Evolutionary conservation across 2,113 vertebrate species (phyloP), one percentile per base, ranked within the genome.

Genomic region (Gallinago undulata): DNA sequence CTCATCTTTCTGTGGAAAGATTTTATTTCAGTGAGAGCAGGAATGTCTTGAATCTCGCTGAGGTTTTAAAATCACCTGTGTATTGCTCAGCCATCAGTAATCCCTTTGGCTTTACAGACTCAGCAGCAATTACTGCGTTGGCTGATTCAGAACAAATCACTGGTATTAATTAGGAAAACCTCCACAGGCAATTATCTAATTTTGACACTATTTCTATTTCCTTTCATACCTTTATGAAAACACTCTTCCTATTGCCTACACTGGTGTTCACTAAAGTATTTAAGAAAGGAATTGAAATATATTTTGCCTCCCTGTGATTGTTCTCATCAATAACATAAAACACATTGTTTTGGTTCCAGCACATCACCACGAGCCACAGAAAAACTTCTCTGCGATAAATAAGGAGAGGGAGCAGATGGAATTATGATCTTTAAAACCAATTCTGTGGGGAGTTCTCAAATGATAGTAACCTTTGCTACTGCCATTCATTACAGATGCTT

Each of bases 141-240:
- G 72, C 50, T 53, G 69, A 64, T 87, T 75, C 4, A 4, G 80
- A 90, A 78, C 80, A 91, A 89, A 92, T 68, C 86, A 45, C 69
- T 41, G 81, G 31, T 87, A 85, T 87, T 92, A 94, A 96, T 95
- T 92, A 93, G 87, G 77, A 72, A 94, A 96, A 73, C 70, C 89
- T 93, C 95, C 73, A 53, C 1, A 22, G 94, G 77, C 84, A 91
- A 33, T 69, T 60, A 19, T 57, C 84, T 96, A 72, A 94, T 94
- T 95, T 81, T 75, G 70, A 64, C 57, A 57, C 57, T 8, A n/a
- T 35, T 94, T 84, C 73, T 89, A 47, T 76, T 96, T 95, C 87
- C 55, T 96, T 93, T 75, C 19, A 22, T 93, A 63, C 63, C 43
- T 93, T 78, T 37, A 39, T 76, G 62, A 89, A 92, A 92, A 93